phyloP scores from a whole-genome alignment of 2,797 vertebrate genomes.

The Phrynocephalus guinanensis region DNA sequence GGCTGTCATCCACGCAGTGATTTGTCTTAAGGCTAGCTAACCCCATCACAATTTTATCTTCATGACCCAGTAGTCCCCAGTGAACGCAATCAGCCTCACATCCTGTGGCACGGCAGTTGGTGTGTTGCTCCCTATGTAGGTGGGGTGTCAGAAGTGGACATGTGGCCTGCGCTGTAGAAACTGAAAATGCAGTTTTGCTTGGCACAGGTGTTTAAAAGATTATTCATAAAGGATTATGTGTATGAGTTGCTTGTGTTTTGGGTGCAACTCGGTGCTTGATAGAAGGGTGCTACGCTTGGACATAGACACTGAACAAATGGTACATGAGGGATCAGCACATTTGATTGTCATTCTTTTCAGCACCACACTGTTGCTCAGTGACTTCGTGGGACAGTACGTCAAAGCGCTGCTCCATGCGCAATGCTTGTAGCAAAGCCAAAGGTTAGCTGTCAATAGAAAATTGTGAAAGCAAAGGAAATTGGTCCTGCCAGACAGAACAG shows the following conservation, averaged over 20 bases:
- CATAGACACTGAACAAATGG: not conserved
- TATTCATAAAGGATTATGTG: not conserved
- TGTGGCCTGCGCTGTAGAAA: not conserved
- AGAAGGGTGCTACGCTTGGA: not conserved
- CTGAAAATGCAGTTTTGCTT: not conserved
- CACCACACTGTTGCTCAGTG: not conserved
- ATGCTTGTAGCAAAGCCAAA: conserved; percentile 30
- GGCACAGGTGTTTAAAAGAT: not conserved
- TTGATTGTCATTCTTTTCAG: conserved; percentile 6
- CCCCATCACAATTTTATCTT: not conserved
- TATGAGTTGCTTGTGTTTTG: not conserved
- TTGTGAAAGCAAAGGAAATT: conserved; percentile 38
- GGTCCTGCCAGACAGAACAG: not conserved
- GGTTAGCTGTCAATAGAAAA: conserved; percentile 43
- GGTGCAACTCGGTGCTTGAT: not conserved
- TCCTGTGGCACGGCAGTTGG: not conserved
- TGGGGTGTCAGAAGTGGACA: not conserved
- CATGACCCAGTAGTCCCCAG: not conserved
- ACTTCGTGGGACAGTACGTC: conserved; percentile 17
- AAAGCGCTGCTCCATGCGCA: not conserved
- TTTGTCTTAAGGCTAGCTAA: not conserved
- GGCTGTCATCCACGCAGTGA: not conserved
- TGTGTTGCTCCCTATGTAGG: not conserved
- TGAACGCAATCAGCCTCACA: not conserved
- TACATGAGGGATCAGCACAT: not conserved